phyloP scores from a whole-genome alignment of 2,797 vertebrate species.

The Loris lydekkerianus region DNA sequence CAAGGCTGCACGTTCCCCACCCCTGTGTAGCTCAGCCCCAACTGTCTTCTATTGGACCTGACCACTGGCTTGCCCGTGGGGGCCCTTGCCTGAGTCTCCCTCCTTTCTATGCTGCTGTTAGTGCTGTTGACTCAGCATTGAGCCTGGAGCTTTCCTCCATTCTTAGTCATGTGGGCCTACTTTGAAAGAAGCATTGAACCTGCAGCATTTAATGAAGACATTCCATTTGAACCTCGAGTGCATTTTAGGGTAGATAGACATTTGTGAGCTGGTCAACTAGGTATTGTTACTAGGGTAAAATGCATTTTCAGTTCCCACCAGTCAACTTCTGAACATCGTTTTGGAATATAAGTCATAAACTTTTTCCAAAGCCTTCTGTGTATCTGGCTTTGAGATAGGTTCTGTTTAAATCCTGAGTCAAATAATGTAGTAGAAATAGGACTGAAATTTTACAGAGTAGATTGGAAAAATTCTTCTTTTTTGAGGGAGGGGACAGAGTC shows the following conservation, averaged over 20 bases:
- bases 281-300: background rate
- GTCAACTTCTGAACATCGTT: conserved; percentile 5
- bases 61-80: background rate
- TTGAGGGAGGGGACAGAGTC: too few species aligned
- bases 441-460: background rate
- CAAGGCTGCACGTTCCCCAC: too few species aligned
- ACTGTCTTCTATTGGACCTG: background rate
- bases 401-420: background rate
- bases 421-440: background rate
- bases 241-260: background rate
- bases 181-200: conserved; percentile 10
- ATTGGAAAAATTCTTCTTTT: conserved; percentile 7
- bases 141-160: conserved; percentile 21
- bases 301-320: background rate
- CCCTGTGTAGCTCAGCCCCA: background rate
- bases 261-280: background rate
- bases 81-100: background rate
- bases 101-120: background rate
- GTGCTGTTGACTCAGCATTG: background rate
- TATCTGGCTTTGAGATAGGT: background rate
- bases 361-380: background rate
- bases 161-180: background rate
- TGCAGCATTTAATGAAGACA: background rate
- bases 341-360: background rate
- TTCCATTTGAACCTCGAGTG: background rate